A percentile compares a stretch with the other conserved stretches of the same genome.
phyloP scores from a whole-genome alignment of 2,113 vertebrate species.

The Erythrocercus mccallii region DNA sequence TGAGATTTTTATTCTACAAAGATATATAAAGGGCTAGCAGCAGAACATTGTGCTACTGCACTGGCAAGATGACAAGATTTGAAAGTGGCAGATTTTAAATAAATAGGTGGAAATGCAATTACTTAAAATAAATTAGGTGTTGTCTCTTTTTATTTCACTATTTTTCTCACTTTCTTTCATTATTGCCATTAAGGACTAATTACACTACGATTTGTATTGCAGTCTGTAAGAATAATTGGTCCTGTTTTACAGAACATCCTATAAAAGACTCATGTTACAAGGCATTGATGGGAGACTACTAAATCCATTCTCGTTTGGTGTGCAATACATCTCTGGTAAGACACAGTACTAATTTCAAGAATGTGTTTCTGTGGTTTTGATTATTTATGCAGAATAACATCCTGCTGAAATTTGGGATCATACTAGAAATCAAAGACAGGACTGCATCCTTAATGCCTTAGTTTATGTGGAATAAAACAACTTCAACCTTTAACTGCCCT shows the following conservation, averaged over 20 bases:
- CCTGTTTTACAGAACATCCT: neutral
- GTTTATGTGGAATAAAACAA: neutral
- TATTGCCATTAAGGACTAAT: slow-evolving; percentile 3
- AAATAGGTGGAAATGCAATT: slow-evolving; percentile 63
- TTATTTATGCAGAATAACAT: neutral
- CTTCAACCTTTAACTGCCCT: neutral
- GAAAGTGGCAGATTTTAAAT: slow-evolving; percentile 55
- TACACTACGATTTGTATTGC: neutral
- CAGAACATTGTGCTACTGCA: neutral
- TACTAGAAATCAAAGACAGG: neutral
- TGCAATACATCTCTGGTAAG: neutral
- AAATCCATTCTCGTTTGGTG: neutral
- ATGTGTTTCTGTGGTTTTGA: neutral
- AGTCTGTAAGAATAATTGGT: neutral
- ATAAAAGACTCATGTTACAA: neutral
- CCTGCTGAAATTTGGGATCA: neutral
- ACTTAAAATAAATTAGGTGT: slow-evolving; percentile 38
- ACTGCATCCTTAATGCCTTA: neutral
- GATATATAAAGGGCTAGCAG: neutral
- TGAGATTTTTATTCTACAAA: neutral
- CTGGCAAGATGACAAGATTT: slow-evolving; percentile 52
- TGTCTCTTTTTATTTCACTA: neutral
- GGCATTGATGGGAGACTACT: neutral
- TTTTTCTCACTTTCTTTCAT: slow-evolving; percentile 37
- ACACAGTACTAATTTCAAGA: neutral